phyloP scores from a whole-genome alignment of 37 sponge, comb jelly and placozoan genomes.

The Ephydatia muelleri region DNA sequence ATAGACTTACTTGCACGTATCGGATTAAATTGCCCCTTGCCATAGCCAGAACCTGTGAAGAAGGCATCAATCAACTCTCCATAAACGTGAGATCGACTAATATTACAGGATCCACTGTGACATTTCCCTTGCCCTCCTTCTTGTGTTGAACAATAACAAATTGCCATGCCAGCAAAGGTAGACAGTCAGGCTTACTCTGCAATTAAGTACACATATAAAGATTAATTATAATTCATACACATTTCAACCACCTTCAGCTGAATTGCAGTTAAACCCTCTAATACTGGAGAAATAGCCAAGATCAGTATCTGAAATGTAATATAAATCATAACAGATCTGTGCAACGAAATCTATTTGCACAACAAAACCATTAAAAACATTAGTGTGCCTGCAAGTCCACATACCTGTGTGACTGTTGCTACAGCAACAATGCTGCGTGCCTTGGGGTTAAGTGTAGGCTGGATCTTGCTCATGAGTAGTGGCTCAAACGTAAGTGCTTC shows the following conservation, averaged over 20 bases:
- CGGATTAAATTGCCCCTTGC: constrained; percentile 47
- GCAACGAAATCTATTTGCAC: too few relatives aligned
- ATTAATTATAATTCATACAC: not conserved
- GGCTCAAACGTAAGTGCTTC: constrained; percentile 83
- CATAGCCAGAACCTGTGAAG: constrained; percentile 63
- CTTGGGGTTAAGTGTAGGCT: constrained; percentile 36
- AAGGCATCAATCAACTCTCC: not conserved
- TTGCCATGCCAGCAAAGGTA: constrained; percentile 72
- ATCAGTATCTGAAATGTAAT: constrained; percentile 34
- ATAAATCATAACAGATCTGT: too few relatives aligned
- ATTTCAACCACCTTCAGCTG: constrained; percentile 32
- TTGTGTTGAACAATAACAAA: constrained; percentile 57
- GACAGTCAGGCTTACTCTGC: constrained; percentile 59
- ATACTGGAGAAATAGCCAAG: constrained; percentile 23
- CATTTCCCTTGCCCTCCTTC: constrained; percentile 4
- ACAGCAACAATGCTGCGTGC: constrained; percentile 49
- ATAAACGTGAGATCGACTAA: not conserved
- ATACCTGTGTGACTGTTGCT: constrained; percentile 70
- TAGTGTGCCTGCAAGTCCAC: not conserved
- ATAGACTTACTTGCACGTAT: constrained; percentile 61
- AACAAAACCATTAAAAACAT: not conserved
- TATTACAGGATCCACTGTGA: constrained; percentile 26
- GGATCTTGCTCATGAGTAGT: constrained; percentile 43
- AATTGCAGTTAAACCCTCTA: constrained; percentile 39
- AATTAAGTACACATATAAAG: not conserved